Evolutionary conservation across 2,797 vertebrate genomes (phyloP), one percentile per base, ranked within the genome.

Genomic region (Haliaeetus vocifer): DNA sequence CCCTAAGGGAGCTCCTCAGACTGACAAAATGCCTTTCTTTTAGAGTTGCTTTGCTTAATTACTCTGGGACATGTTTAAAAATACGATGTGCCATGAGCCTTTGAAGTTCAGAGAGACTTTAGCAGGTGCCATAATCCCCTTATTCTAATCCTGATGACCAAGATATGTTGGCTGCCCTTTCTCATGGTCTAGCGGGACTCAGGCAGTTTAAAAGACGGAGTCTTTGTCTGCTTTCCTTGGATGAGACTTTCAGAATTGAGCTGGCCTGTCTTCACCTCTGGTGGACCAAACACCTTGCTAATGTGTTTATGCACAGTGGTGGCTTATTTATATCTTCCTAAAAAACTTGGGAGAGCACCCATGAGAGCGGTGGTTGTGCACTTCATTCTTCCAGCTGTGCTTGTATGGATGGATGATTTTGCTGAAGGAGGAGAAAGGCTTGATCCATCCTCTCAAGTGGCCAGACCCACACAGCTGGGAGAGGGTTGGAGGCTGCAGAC

Each of bases 111-210:
- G 95, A 93, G 90, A 86, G 91, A 19, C 86, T 79, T 38, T 5
- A 91, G 90, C 93, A 93, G 95, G 92, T 90, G 90, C 67, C 1
- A 15, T 95, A 97, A 97, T 96, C 95, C 91, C 97, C 91, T 96
- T 84, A 74, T 56, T 63, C 82, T 95, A 91, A 97, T 96, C 90
- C 96, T 63, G 91, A 93, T 95, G 84, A 62, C 88, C 84, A 81
- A 74, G 94, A 92, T 92, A 71, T 0, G 0, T 13, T 61, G 79
- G 33, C 90, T 80, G 79, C 79, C 84, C 83, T 94, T 96, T 62
- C 92, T 72, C 68, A 21, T 66, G 50, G 72, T 28, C 23, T 59
- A 70, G 62, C 0, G 12, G 66, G 71, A 89, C 67, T 88, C 29
- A 21, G 45, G 6, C 16, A 28, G 75, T 80, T 90, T 75, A 35